Evolutionary conservation across 2,888 invertebrate species (phyloP), one percentile per base, ranked within the genome.

Genomic region (Andrena praecox): DNA sequence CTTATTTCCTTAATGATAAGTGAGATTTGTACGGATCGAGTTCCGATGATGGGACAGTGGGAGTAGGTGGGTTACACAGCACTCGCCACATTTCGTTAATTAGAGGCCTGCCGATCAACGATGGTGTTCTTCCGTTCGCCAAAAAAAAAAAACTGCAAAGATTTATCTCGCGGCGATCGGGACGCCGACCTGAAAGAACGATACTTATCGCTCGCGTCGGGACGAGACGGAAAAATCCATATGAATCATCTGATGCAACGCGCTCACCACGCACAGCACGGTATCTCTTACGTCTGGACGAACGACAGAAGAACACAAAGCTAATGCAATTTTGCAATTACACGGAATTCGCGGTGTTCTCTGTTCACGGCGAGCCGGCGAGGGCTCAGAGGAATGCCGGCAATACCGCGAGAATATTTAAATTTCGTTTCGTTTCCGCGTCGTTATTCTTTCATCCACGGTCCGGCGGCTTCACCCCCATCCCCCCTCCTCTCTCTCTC

Each of bases 281-380:
- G 86, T 91, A 91, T 91, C 88, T 90, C 91, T 91, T 90, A 90
- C 89, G 90, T 91, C 90, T 90, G 91, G 87, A 80, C 91, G 91
- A 90, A 90, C 87, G 89, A 88, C 90, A 87, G 89, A 91, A 90
- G 91, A 91, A 91, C 91, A 91, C 92, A 92, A 92, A 91, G 92
- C 92, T 92, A 92, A 92, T 92, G 92, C 91, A 92, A 92, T 92
- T 92, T 92, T 91, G 91, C 92, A 92, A 92, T 92, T 92, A 92
- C 90, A 88, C 89, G 86, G 89, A 85, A 87, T 85, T 84, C 87
- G 56, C 78, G 70, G 78, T 85, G 67, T 80, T 80, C 67, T 67
- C 77, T 86, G 85, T 87, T 86, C 82, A 82, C 82, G 75, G 62
- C 56, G 68, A 50, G 62, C 60, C 62, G 71, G 80, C 56, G 71